Conservation (phyloP, 53 echinoderm and acorn worm genomes). For the Luidia sarsii region DNA sequence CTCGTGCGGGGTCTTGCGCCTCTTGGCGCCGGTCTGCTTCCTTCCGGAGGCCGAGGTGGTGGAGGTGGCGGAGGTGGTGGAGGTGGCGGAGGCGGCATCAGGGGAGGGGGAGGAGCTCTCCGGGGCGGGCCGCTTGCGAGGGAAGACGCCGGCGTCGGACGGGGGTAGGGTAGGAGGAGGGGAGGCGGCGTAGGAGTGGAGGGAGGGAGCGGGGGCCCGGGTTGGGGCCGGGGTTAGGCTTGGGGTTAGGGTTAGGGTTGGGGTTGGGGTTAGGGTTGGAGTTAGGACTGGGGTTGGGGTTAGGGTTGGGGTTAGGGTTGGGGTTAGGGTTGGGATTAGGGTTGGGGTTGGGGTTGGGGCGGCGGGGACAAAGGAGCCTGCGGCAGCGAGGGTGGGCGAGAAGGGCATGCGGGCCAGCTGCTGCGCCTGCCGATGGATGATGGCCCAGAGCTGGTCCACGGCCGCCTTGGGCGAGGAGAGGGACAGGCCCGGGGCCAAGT, state of each 20-base stretch:
- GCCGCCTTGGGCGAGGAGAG: constrained; percentile 23
- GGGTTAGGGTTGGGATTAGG: no score
- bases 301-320: no score
- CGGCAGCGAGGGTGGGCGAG: no score
- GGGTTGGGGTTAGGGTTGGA: no score
- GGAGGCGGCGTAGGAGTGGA: constrained; percentile 3
- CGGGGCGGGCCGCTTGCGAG: background rate
- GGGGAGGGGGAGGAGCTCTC: background rate
- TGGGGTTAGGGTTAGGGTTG: no score
- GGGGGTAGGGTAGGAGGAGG: no score
- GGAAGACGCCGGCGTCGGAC: background rate
- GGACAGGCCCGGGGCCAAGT: background rate
- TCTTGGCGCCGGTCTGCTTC: constrained; percentile 23
- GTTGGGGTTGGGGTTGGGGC: no score
- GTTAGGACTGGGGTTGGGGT: no score
- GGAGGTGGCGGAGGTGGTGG: no score
- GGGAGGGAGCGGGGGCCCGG: background rate
- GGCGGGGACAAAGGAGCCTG: no score
- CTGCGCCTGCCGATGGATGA: constrained; percentile 42
- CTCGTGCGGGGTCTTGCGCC: constrained; percentile 62
- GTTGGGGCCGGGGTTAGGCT: no score
- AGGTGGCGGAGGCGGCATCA: constrained; percentile 30
- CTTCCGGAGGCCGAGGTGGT: background rate
- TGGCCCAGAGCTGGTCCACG: constrained; percentile 37
- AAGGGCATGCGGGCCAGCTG: no score